phyloP scores from a whole-genome alignment of 92 coral and sea anemone species.

The Ricordea florida region DNA sequence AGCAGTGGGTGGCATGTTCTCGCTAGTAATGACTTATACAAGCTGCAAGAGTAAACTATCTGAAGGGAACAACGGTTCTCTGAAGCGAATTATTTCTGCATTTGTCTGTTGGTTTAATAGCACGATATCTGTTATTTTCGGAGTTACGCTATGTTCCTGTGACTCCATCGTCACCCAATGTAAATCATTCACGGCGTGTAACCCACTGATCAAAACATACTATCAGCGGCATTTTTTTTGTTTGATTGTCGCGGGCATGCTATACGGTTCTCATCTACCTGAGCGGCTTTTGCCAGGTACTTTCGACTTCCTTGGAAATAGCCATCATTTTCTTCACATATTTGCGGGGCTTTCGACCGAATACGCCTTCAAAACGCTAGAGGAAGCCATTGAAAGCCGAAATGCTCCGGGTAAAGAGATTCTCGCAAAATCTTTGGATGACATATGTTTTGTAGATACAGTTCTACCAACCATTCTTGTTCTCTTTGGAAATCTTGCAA shows the following conservation, averaged over 20 bases:
- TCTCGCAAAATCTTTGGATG: no score
- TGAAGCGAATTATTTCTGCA: conserved; percentile 33
- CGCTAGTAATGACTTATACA: conserved; percentile 36
- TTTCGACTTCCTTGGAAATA: conserved; percentile 61
- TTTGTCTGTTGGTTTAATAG: conserved; percentile 36
- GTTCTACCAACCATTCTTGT: no score
- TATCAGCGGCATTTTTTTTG: conserved; percentile 45
- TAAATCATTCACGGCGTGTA: conserved; percentile 27
- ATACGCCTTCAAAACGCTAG: conserved; percentile 49
- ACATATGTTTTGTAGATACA: no score
- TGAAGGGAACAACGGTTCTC: conserved; percentile 36
- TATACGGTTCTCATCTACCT: conserved; percentile 54
- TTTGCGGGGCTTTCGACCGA: conserved; percentile 45
- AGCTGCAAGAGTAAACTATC: conserved; percentile 59
- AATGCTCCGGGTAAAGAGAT: no score
- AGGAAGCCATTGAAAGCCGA: no score
- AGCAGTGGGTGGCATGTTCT: conserved; percentile 29
- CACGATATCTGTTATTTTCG: conserved; percentile 35
- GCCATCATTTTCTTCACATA: conserved; percentile 63
- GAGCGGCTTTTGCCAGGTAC: conserved; percentile 60
- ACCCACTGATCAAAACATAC: conserved; percentile 5
- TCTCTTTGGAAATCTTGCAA: no score
- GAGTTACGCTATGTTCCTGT: conserved; percentile 37
- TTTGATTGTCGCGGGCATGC: conserved; percentile 34
- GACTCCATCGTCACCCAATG: background rate